Evolutionary conservation across 2,797 vertebrate genomes (phyloP).

Genomic region (Coluber constrictor): DNA sequence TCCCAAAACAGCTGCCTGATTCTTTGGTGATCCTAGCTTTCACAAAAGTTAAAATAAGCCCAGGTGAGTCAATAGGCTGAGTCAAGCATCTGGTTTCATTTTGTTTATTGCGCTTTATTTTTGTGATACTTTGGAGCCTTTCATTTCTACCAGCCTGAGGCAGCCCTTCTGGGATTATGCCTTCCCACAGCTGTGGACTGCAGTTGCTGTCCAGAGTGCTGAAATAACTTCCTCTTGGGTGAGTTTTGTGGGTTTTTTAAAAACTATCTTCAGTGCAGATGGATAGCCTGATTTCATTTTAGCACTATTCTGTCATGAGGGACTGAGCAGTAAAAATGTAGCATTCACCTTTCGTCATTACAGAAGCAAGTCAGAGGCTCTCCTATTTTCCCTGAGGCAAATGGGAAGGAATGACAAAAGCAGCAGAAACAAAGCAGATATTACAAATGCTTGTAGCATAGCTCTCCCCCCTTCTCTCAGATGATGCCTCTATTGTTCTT

Average conservation of each 20-base stretch:
- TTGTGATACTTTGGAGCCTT: neutral
- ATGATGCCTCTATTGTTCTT: neutral
- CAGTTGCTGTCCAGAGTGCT: neutral
- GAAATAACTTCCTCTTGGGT: neutral
- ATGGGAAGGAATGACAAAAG: neutral
- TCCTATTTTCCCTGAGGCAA: neutral
- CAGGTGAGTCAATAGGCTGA: conserved; percentile 34
- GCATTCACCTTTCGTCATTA: neutral
- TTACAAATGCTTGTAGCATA: neutral
- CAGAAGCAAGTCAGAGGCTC: neutral
- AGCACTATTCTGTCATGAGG: neutral
- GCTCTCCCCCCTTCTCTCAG: neutral
- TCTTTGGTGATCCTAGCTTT: conserved; percentile 27
- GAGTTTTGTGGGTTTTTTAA: neutral
- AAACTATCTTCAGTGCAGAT: neutral
- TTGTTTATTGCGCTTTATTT: neutral
- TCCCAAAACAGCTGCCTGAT: neutral
- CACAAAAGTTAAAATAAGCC: conserved; percentile 41
- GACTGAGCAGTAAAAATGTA: neutral
- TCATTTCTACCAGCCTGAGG: neutral
- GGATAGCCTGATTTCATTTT: neutral
- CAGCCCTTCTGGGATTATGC: too few species aligned
- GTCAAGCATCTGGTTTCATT: neutral
- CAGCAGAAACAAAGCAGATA: neutral
- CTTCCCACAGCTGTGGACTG: neutral